Conservation (phyloP, 2,888 invertebrate species). For the Thera britannica region DNA sequence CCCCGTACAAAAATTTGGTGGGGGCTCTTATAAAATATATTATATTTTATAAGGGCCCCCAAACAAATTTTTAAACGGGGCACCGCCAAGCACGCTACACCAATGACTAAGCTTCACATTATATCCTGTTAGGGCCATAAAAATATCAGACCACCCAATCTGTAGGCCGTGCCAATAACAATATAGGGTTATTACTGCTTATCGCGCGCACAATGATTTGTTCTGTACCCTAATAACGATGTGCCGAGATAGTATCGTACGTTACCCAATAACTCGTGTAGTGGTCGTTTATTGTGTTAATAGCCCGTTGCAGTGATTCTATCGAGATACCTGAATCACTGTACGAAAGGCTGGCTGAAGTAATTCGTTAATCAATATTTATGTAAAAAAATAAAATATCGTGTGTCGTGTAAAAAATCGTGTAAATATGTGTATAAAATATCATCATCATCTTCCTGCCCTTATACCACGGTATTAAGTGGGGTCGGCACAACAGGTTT, state of each 20-base stretch:
- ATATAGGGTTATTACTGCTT: slow-evolving; percentile 50
- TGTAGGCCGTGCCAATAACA: slow-evolving; percentile 15
- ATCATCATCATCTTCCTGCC: too few species aligned
- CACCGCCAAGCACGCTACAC: too few species aligned
- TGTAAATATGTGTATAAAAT: too few species aligned
- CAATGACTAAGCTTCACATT: not conserved
- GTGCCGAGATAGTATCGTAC: slow-evolving; percentile 52
- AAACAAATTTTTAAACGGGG: too few species aligned
- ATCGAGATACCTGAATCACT: slow-evolving; percentile 34
- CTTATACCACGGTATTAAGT: too few species aligned
- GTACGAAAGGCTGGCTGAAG: not conserved
- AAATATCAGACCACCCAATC: slow-evolving; percentile 20
- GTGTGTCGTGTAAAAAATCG: too few species aligned
- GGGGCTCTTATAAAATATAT: too few species aligned
- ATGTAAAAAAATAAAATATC: too few species aligned
- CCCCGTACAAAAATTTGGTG: too few species aligned
- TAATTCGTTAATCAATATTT: too few species aligned
- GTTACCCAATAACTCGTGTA: slow-evolving; percentile 53
- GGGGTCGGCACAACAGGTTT: too few species aligned
- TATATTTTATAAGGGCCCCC: too few species aligned
- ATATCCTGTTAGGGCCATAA: not conserved
- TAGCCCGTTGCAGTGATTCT: slow-evolving; percentile 40
- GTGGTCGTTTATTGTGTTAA: slow-evolving; percentile 53
- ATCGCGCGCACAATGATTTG: slow-evolving; percentile 65
- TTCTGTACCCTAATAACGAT: slow-evolving; percentile 63